These are phyloP conservation scores for Oncorhynchus masou DNA, from an alignment of 2,113 vertebrate species.

Conservation along the genomic window DNA sequence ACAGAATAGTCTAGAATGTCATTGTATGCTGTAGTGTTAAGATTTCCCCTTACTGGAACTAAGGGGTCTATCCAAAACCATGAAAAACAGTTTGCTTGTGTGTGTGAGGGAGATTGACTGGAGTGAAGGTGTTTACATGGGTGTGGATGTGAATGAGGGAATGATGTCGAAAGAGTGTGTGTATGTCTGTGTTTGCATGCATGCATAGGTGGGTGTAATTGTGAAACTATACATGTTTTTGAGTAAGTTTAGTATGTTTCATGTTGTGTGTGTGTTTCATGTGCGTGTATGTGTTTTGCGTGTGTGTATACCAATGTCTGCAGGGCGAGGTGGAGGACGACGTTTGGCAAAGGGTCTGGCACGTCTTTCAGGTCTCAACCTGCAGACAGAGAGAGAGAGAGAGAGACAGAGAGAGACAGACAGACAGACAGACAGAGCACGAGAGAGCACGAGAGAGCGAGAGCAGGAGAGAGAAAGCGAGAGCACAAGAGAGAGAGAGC, in stretches of 20 bases:
- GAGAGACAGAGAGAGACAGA: slow-evolving; percentile 5
- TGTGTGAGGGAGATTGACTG: slow-evolving; percentile 14
- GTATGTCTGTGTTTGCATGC: slow-evolving; percentile 1
- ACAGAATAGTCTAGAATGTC: too few relatives aligned
- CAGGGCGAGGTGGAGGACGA: slow-evolving; percentile 77
- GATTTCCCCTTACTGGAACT: too few relatives aligned
- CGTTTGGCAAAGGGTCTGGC: slow-evolving; percentile 74
- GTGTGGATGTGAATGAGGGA: background rate
- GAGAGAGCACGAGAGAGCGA: too few relatives aligned
- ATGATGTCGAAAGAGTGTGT: background rate
- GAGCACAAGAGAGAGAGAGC: too few relatives aligned
- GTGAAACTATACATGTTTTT: slow-evolving; percentile 14
- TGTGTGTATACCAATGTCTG: slow-evolving; percentile 71
- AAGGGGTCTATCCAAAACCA: background rate
- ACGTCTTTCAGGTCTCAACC: slow-evolving; percentile 79
- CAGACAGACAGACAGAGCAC: too few relatives aligned
- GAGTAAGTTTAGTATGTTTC: background rate
- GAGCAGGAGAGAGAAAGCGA: too few relatives aligned
- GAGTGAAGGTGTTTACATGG: background rate
- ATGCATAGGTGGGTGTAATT: background rate
- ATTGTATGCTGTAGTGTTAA: too few relatives aligned
- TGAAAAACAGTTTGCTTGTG: slow-evolving; percentile 6
- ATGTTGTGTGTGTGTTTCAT: background rate
- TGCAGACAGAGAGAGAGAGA: slow-evolving; percentile 51
- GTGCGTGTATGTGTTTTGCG: background rate